Percentiles rank a stretch among this genome's conserved stretches.
phyloP scores from a whole-genome alignment of 2,113 vertebrate genomes.

The Albula goreensis region DNA sequence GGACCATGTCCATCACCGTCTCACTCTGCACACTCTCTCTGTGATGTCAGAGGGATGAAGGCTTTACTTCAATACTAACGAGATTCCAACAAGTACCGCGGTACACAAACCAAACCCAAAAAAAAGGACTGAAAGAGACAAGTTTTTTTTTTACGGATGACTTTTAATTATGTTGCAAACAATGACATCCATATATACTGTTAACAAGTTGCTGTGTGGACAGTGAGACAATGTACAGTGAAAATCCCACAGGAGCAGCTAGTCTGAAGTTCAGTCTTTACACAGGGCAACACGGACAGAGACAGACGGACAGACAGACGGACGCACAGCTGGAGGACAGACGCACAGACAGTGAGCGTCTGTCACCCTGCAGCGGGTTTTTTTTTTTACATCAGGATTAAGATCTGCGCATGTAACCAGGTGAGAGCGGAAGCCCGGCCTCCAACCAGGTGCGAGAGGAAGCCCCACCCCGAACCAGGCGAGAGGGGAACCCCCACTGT shows the following conservation, averaged over 20 bases:
- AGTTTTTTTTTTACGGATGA: not conserved
- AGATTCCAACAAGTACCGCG: too few species aligned
- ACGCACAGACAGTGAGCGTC: constrained; percentile 33
- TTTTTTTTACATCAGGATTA: constrained; percentile 23
- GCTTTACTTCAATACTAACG: too few species aligned
- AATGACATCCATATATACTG: constrained; percentile 79
- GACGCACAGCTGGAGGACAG: constrained; percentile 53
- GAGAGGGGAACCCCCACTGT: not conserved
- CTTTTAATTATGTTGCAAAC: constrained; percentile 79
- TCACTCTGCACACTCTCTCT: too few species aligned
- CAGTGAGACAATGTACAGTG: constrained; percentile 70
- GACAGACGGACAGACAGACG: constrained; percentile 48
- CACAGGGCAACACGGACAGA: constrained; percentile 48
- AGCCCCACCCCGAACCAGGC: not conserved
- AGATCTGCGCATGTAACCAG: constrained; percentile 29
- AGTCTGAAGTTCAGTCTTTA: constrained; percentile 65
- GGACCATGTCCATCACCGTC: too few species aligned
- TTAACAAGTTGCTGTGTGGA: constrained; percentile 76
- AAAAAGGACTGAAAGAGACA: not conserved
- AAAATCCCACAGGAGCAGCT: constrained; percentile 60
- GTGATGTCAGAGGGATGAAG: too few species aligned
- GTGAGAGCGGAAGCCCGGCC: not conserved
- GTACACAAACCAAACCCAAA: not conserved
- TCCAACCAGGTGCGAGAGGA: not conserved
- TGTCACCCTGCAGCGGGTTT: not conserved